Base-by-base conservation (phyloP, 2,113 vertebrate species). In the Hypomesus transpacificus region DNA sequence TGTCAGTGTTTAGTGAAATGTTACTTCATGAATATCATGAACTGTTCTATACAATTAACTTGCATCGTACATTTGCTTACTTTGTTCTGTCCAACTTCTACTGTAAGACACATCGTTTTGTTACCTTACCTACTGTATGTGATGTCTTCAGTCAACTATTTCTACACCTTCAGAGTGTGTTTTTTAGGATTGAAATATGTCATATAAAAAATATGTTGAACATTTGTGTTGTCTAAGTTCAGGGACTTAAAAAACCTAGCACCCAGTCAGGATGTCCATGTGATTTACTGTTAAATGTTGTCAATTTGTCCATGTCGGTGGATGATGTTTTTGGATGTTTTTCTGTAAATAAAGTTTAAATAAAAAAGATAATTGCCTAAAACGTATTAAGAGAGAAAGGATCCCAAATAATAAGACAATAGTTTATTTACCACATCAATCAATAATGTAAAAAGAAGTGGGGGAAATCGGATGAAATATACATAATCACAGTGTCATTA, bases 361-460 rank as follows among this genome's bases (percentile, higher is more conserved):
- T 16, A 46, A 46, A n/a, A 14, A 16, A 70, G 16, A 3, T 46
- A 46, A 46, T 24, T 26, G 21, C 20, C 22, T 1, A 67, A 81
- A 70, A 4, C 52, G 3, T 14, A 70, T 46, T 52, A 8, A 24
- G 20, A 61, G 17, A 67, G 16, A 53, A 63, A 56, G 34, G 66
- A 82, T 85, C 20, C 24, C n/a, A 34, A 85, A 77, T 83, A 90
- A 78, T 83, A 80, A 87, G 79, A 91, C 85, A 88, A 84, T 81
- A 82, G 77, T 93, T 93, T 92, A 91, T 91, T 91, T 87, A 89
- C 77, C 84, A 91, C 88, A 89, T 76, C 86, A 82, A 89, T 76
- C 85, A 80, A 89, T 91, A 86, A 92, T 91, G 90, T 90, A 92
- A 90, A 92, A 92, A 91, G 76, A 88, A 89, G 86, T 89, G 87